A percentile compares a stretch with the other conserved stretches of the same genome.
Evolutionary conservation across 2,113 vertebrate genomes (phyloP).

Genomic region (Strix aluco): DNA sequence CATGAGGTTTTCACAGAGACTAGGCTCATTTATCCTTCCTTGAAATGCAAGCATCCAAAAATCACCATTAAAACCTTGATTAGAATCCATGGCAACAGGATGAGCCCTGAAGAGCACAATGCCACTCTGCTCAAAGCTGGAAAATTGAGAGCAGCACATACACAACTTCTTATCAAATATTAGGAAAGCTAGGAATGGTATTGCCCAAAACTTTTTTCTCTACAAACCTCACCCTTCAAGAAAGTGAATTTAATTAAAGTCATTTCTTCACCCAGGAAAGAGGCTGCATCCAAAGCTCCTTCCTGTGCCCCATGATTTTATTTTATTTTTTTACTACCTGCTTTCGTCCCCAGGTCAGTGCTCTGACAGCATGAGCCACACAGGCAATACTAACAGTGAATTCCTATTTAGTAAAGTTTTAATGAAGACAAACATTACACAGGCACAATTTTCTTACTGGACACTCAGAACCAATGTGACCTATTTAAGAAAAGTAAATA

Average conservation of each 20-base stretch:
- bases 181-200: background rate
- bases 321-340: background rate
- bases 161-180: background rate
- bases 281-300: background rate
- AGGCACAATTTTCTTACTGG: background rate
- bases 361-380: background rate
- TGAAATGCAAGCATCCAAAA: background rate
- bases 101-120: background rate
- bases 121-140: background rate
- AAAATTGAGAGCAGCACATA: background rate
- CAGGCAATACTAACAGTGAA: background rate
- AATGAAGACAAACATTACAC: background rate
- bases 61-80: background rate
- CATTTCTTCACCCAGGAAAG: background rate
- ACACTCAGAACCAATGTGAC: background rate
- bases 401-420: background rate
- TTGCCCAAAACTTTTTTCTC: background rate
- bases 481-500: background rate
- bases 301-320: background rate
- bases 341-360: background rate
- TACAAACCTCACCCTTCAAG: background rate
- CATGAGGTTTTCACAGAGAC: background rate
- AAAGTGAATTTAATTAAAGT: background rate
- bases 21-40: background rate
- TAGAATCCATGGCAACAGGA: background rate